Conservation (phyloP, 1,140 invertebrate species). For the Leptoteleia sp. region DNA sequence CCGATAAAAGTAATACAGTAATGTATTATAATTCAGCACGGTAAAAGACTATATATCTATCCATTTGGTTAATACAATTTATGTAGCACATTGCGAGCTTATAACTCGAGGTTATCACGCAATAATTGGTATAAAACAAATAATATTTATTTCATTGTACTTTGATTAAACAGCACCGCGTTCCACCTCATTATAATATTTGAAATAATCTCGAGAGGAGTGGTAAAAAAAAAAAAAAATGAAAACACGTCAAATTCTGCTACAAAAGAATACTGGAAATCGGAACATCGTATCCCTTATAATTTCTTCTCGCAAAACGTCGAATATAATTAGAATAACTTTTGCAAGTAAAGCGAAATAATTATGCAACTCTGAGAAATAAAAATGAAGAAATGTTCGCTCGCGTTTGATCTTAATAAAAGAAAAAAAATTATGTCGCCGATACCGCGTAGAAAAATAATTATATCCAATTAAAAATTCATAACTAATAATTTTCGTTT, state of each 20-base stretch:
- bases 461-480: no score
- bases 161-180: conserved; percentile 4
- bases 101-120: conserved; percentile 7
- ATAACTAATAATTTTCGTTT: not conserved
- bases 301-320: no score
- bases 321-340: no score
- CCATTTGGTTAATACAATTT: conserved; percentile 12
- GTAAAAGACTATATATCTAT: conserved; percentile 25
- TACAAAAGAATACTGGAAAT: conserved; percentile 10
- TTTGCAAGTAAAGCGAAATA: no score
- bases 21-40: conserved; percentile 39
- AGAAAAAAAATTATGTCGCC: no score
- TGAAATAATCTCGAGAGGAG: not conserved
- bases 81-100: conserved; percentile 8
- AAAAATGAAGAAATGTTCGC: no score
- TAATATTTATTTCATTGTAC: conserved; percentile 12
- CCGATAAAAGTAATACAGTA: conserved; percentile 53
- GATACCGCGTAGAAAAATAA: no score
- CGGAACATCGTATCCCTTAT: conserved; percentile 4
- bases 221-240: conserved; percentile 12
- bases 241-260: no score
- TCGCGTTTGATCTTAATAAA: no score
- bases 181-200: conserved; percentile 21
- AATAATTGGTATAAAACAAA: conserved; percentile 15
- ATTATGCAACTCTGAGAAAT: no score